Evolutionary conservation across 2,113 vertebrate species (phyloP).

Genomic region (Tachuris rubrigastra): DNA sequence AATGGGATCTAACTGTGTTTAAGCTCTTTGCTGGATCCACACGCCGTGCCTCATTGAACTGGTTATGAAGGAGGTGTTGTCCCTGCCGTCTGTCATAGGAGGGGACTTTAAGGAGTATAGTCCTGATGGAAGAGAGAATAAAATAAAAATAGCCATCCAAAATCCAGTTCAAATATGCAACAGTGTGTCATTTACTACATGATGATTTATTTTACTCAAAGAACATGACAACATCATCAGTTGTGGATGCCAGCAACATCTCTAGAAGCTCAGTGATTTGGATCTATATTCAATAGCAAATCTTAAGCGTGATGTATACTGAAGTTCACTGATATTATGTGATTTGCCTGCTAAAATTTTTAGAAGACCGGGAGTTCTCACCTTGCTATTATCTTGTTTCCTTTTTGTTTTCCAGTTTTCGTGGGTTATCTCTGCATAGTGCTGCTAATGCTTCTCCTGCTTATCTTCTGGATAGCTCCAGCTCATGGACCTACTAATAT

Average conservation of each 20-base stretch:
- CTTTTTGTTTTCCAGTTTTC: slow-evolving; percentile 84
- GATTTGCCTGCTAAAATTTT: background rate
- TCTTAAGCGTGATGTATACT: background rate
- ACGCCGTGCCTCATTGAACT: background rate
- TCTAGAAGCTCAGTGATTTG: background rate
- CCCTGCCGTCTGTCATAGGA: background rate
- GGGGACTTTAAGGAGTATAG: background rate
- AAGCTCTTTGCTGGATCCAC: background rate
- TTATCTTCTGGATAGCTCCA: slow-evolving; percentile 91
- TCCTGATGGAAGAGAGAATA: background rate
- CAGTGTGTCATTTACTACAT: background rate
- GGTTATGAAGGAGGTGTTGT: background rate
- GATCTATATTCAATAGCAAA: background rate
- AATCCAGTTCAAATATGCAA: background rate
- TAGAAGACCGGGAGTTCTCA: background rate
- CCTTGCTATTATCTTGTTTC: slow-evolving; percentile 20
- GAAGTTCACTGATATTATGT: background rate
- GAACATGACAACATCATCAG: background rate
- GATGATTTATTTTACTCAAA: background rate
- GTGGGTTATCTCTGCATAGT: slow-evolving; percentile 84
- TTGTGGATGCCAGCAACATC: background rate
- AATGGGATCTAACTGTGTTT: background rate
- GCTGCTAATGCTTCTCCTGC: slow-evolving; percentile 83
- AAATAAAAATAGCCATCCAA: background rate
- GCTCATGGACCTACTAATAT: slow-evolving; percentile 88